Base-by-base conservation (phyloP, 2,888 invertebrate species). In the Stenotaenia linearis region DNA sequence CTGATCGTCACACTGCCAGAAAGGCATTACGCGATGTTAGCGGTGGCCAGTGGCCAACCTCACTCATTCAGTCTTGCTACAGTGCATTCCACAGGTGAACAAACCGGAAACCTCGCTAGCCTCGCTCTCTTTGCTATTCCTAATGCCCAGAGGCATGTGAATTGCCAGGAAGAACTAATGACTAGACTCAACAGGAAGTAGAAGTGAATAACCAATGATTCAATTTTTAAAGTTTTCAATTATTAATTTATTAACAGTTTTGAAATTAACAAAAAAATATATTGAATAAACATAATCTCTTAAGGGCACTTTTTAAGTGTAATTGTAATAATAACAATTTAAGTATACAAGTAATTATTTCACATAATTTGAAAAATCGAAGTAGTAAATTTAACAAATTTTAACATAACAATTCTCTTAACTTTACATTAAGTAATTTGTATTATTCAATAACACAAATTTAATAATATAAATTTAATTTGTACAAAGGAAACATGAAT, bases 11-110 rank as follows among this genome's bases (percentile, higher is more conserved):
- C 28, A 25, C 69, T 4, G 28, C 69, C 69, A 69, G 12, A 56
- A 23, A 69, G 69, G n/a, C 69, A 69, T 28, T 15, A 69, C n/a
- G 69, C 10, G 69, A 69, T 25, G 69, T 28, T 69, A n/a, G 12
- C n/a, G 69, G 28, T 28, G 69, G 28, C 69, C 69, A 69, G 69
- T 69, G 69, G 69, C 69, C 69, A 69, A 69, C 69, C 69, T 25
- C 69, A 69, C 69, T 69, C 69, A 69, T 28, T 69, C 69, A 3
- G 69, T 69, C 69, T 69, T 69, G 69, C 69, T 69, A 69, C 69
- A 69, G 69, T 69, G 69, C 75, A 75, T 75, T 75, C 75, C 75
- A 75, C 75, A 75, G 75, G 75, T 75, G 75, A 75, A 75, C 75
- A 75, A 75, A 75, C 75, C 75, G 75, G 75, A 75, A 75, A 37